Evolutionary conservation across 2,113 vertebrate genomes (phyloP).

Genomic region (Gallinago undulata): DNA sequence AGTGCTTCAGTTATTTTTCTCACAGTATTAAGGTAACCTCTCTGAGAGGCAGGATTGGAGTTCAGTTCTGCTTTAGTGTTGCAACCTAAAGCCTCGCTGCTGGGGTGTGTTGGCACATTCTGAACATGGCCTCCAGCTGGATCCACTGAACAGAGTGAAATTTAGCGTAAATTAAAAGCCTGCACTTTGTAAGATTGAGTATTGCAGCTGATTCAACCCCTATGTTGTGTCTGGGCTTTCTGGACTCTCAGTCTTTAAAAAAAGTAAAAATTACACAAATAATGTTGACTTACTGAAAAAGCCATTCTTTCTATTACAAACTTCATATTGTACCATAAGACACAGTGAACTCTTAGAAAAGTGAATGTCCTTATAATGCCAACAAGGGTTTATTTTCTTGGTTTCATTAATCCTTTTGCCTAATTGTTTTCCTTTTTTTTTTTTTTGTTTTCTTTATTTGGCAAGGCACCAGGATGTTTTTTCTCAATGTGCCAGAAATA

Average conservation of each 20-base stretch:
- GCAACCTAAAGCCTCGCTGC: not conserved
- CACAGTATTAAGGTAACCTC: not conserved
- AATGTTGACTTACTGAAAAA: not conserved
- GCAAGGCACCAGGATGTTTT: not conserved
- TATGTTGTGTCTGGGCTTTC: not conserved
- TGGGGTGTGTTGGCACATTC: not conserved
- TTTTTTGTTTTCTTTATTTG: not conserved
- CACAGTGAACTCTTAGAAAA: not conserved
- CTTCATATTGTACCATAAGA: not conserved
- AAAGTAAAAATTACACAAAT: not conserved
- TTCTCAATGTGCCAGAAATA: not conserved
- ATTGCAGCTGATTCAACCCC: not conserved
- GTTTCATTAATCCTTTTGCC: not conserved
- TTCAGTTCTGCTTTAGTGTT: not conserved
- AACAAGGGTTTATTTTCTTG: not conserved
- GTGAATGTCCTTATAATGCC: not conserved
- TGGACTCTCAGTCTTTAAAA: not conserved
- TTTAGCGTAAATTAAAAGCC: not conserved
- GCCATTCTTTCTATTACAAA: not conserved
- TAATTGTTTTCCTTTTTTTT: rapidly evolving
- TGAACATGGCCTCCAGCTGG: not conserved
- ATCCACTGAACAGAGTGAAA: not conserved
- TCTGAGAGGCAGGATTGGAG: not conserved
- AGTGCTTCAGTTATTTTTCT: not conserved
- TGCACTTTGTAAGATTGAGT: not conserved